phyloP scores from a whole-genome alignment of 2,113 vertebrate species.

The Notiomystis cincta region DNA sequence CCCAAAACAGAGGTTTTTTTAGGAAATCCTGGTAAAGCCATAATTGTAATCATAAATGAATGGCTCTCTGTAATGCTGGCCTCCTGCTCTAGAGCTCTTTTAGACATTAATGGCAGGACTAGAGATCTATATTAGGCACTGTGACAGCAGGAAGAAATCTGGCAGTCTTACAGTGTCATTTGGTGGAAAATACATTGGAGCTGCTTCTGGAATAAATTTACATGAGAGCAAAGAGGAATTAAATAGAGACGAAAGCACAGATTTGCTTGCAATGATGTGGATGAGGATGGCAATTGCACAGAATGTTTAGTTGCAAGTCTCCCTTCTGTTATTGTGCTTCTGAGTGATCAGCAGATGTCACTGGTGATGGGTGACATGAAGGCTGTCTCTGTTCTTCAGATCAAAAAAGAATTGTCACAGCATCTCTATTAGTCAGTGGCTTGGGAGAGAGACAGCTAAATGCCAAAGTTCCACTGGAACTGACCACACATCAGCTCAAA shows the following conservation, averaged over 20 bases:
- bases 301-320: constrained; percentile 64
- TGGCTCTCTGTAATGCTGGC: neutral
- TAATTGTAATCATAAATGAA: constrained; percentile 17
- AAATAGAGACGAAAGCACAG: constrained; percentile 46
- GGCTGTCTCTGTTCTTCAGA: neutral
- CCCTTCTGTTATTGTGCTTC: constrained; percentile 63
- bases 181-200: constrained; percentile 42
- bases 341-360: constrained; percentile 60
- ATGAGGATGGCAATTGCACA: constrained; percentile 56
- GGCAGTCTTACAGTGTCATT: constrained; percentile 41
- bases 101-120: neutral
- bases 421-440: neutral
- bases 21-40: neutral
- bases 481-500: neutral
- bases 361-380: constrained; percentile 46
- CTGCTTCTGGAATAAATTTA: constrained; percentile 52
- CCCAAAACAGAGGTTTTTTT: neutral
- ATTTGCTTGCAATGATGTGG: constrained; percentile 60
- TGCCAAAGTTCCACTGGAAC: neutral
- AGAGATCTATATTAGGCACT: constrained; percentile 39
- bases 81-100: neutral
- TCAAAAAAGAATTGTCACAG: neutral
- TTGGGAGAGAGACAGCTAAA: neutral
- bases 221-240: constrained; percentile 50
- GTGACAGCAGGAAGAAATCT: constrained; percentile 38